Percentiles rank a stretch among this genome's conserved stretches.
These are phyloP conservation scores for Catharus fuscescens DNA, from an alignment of 2,113 vertebrate species.

Conservation along the genomic window DNA sequence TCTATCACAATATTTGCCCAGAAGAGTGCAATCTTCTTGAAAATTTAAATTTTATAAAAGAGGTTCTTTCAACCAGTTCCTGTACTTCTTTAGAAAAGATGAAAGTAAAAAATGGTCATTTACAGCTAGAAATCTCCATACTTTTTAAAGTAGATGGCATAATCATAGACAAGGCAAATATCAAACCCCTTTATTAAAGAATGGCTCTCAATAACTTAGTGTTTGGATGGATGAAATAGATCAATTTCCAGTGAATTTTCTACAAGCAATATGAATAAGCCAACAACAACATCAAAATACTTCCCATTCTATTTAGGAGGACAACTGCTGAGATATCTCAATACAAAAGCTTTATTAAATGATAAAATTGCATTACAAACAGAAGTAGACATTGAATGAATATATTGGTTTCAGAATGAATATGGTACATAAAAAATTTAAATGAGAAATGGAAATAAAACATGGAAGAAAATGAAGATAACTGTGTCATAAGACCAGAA, in stretches of 20 bases:
- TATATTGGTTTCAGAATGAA: neutral
- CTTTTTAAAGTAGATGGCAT: neutral
- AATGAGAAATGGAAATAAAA: conserved; percentile 37
- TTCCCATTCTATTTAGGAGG: neutral
- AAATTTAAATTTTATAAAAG: neutral
- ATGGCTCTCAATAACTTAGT: neutral
- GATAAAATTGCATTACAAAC: neutral
- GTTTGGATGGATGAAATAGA: neutral
- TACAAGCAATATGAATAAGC: neutral
- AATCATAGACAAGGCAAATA: neutral
- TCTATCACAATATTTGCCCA: neutral
- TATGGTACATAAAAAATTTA: conserved; percentile 2
- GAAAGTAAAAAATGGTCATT: neutral
- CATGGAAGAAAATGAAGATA: conserved; percentile 11
- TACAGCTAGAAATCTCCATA: neutral
- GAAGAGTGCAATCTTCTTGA: neutral
- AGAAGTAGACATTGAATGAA: neutral
- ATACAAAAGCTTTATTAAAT: neutral
- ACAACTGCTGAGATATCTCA: neutral
- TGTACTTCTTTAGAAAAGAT: neutral
- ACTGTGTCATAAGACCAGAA: neutral
- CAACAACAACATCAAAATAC: neutral
- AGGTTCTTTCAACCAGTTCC: neutral
- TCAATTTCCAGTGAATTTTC: neutral
- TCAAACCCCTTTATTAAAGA: neutral